phyloP scores from a whole-genome alignment of 2,113 vertebrate genomes.

The Leptosomus discolor region DNA sequence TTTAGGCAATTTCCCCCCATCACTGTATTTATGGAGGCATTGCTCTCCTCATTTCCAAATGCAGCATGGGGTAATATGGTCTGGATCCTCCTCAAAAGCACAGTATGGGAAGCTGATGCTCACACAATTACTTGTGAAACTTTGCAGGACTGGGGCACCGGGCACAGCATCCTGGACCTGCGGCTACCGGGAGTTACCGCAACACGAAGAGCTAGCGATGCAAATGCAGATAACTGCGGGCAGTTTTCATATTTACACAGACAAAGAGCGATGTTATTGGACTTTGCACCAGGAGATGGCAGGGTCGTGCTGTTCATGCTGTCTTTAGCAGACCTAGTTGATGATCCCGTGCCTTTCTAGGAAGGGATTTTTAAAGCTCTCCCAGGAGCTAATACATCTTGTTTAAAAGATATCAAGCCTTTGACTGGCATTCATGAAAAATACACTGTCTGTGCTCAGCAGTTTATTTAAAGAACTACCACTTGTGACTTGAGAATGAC shows the following conservation, averaged over 20 bases:
- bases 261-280: neutral
- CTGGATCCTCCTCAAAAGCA: neutral
- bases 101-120: accelerated
- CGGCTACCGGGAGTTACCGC: accelerated
- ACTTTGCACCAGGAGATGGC: slow-evolving; percentile 57
- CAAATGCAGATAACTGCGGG: neutral
- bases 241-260: accelerated
- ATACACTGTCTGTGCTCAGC: neutral
- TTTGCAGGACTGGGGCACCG: neutral
- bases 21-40: neutral
- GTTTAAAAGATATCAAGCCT: neutral
- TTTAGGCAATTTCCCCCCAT: neutral
- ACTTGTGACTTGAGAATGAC: neutral
- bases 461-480: neutral
- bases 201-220: neutral
- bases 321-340: accelerated
- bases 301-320: neutral
- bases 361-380: neutral
- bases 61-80: neutral
- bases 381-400: neutral
- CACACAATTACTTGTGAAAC: too few relatives aligned
- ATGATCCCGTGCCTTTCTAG: neutral
- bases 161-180: neutral
- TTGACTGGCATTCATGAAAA: neutral
- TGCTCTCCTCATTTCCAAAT: neutral